Conservation (phyloP, 2,113 vertebrate genomes). For the Nothocercus nigrocapillus region DNA sequence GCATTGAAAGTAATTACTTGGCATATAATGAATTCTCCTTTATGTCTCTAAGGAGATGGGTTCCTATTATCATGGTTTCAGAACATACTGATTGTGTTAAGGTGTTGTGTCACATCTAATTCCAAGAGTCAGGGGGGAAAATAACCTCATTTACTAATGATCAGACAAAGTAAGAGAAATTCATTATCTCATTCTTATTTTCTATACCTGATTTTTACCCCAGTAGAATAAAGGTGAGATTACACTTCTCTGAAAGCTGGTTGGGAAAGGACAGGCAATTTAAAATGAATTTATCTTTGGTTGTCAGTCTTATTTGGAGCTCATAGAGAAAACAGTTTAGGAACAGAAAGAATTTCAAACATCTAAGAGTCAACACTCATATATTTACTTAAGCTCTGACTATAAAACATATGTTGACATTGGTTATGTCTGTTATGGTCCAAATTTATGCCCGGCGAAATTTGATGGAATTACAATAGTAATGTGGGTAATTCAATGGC, state of each 20-base stretch:
- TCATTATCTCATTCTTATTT: slow-evolving; percentile 51
- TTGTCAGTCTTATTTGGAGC: background rate
- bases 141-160: slow-evolving; percentile 68
- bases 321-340: background rate
- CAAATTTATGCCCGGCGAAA: background rate
- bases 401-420: background rate
- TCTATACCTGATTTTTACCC: slow-evolving; percentile 6
- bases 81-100: slow-evolving; percentile 65
- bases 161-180: slow-evolving; percentile 56
- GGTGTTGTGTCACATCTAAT: slow-evolving; percentile 60
- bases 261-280: background rate
- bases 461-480: background rate
- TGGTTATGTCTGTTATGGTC: background rate
- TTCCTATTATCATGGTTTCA: slow-evolving; percentile 60
- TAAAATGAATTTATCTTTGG: background rate
- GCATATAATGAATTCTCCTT: slow-evolving; percentile 59
- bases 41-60: slow-evolving; percentile 66
- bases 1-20: slow-evolving; percentile 54
- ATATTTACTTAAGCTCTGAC: background rate
- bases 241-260: background rate
- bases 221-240: background rate
- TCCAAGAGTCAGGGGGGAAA: slow-evolving; percentile 60
- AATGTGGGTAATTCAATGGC: background rate
- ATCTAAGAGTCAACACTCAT: background rate
- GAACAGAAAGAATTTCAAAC: background rate